Percentiles rank a stretch among this genome's conserved stretches.
phyloP scores from a whole-genome alignment of 2,888 invertebrate species.

The Neelides folsomi region DNA sequence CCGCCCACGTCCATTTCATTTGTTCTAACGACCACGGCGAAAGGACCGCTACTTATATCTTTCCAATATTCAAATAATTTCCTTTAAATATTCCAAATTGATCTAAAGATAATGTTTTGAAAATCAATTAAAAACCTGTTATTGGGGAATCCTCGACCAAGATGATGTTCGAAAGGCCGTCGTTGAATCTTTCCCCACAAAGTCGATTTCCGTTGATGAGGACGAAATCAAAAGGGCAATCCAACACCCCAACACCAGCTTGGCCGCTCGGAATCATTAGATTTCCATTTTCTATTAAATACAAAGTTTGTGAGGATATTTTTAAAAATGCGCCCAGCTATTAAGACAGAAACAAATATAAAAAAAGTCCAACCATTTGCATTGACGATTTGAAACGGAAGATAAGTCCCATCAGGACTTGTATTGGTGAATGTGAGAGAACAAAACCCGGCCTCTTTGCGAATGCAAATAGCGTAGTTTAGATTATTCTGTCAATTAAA shows the following conservation, averaged over 20 bases:
- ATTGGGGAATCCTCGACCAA: slow-evolving; percentile 55
- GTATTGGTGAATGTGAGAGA: slow-evolving; percentile 44
- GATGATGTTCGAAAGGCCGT: slow-evolving; percentile 50
- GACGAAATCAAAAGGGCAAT: slow-evolving; percentile 63
- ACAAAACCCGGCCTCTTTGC: slow-evolving; percentile 49
- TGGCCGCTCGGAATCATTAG: slow-evolving; percentile 45
- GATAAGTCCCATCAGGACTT: slow-evolving; percentile 39
- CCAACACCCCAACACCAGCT: slow-evolving; percentile 59
- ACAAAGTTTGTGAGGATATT: background rate
- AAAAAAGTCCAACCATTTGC: slow-evolving; percentile 38
- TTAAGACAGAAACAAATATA: too few relatives aligned
- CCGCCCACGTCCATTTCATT: slow-evolving; percentile 51
- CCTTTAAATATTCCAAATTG: background rate
- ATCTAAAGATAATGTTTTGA: background rate
- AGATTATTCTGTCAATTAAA: slow-evolving; percentile 53
- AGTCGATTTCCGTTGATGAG: slow-evolving; percentile 54
- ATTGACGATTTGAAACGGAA: slow-evolving; percentile 53
- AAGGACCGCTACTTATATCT: slow-evolving; percentile 57
- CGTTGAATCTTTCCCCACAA: slow-evolving; percentile 61
- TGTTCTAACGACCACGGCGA: slow-evolving; percentile 53
- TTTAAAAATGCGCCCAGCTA: too few relatives aligned
- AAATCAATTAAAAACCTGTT: slow-evolving; percentile 42
- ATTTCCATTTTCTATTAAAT: slow-evolving; percentile 9
- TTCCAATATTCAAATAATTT: slow-evolving; percentile 32
- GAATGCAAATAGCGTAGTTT: slow-evolving; percentile 61